phyloP scores from a whole-genome alignment of 1,140 invertebrate genomes.

The Lepidurus arcticus region DNA sequence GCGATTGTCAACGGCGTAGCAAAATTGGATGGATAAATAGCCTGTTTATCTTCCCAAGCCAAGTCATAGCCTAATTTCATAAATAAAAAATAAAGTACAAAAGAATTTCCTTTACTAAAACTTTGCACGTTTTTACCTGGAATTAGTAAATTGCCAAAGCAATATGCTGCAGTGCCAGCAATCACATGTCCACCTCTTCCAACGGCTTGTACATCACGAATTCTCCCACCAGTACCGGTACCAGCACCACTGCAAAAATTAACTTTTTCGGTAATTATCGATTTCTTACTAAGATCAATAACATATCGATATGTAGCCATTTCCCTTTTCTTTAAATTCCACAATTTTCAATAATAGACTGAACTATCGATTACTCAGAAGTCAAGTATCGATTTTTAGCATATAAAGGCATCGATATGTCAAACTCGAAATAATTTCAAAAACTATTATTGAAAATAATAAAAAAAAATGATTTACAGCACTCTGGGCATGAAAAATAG shows the following conservation, averaged over 20 bases:
- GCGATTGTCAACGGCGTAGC: slow-evolving; percentile 78
- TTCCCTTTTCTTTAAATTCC: too few species aligned
- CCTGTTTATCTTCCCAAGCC: slow-evolving; percentile 76
- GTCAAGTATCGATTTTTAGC: too few species aligned
- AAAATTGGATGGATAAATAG: slow-evolving; percentile 80
- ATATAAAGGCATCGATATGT: too few species aligned
- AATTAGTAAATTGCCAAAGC: slow-evolving; percentile 50
- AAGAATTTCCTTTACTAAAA: slow-evolving; percentile 30
- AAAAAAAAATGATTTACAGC: too few species aligned
- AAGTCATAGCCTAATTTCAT: slow-evolving; percentile 60
- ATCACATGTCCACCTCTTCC: slow-evolving; percentile 87
- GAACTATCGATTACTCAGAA: too few species aligned
- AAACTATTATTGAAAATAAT: too few species aligned
- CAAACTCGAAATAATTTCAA: too few species aligned
- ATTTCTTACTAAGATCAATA: too few species aligned
- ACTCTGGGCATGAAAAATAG: not conserved
- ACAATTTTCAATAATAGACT: too few species aligned
- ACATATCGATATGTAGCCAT: too few species aligned
- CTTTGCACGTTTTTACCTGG: slow-evolving; percentile 56
- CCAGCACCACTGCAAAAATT: slow-evolving; percentile 77
- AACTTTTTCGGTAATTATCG: slow-evolving; percentile 38
- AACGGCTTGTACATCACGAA: slow-evolving; percentile 90
- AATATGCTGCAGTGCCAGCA: slow-evolving; percentile 85
- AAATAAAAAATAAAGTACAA: slow-evolving; percentile 13
- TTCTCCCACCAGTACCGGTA: slow-evolving; percentile 90